Percentiles rank a stretch among this genome's conserved stretches.
Conservation (phyloP, 2,113 vertebrate species). For the Zosterops lateralis region DNA sequence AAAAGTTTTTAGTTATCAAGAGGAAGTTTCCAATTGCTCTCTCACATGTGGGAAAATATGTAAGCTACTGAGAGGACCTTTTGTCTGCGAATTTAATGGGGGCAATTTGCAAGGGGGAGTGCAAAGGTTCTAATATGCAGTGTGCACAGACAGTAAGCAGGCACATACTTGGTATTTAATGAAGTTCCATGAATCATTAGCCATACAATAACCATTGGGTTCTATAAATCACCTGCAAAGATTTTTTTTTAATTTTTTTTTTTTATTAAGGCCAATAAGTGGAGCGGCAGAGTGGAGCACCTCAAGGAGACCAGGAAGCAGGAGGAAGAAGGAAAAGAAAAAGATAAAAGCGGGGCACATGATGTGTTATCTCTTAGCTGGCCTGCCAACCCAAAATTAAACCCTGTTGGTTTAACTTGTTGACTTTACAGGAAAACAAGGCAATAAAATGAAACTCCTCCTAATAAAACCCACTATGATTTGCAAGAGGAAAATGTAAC, state of each 20-base stretch:
- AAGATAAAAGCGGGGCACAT: not conserved
- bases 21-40: constrained; percentile 79
- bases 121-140: constrained; percentile 71
- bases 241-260: not conserved
- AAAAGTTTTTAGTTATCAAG: constrained; percentile 73
- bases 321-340: not conserved
- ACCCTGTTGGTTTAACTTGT: constrained; percentile 63
- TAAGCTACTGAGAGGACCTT: constrained; percentile 76
- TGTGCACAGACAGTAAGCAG: constrained; percentile 69
- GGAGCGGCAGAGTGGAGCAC: constrained; percentile 12
- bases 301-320: not conserved
- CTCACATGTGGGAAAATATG: constrained; percentile 78
- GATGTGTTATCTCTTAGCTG: not conserved
- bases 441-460: constrained; percentile 48
- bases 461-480: constrained; percentile 23
- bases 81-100: constrained; percentile 72
- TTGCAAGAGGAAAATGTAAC: not conserved
- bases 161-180: constrained; percentile 67
- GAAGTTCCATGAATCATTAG: constrained; percentile 69
- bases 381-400: constrained; percentile 47
- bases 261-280: constrained; percentile 5
- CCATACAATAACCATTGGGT: constrained; percentile 44
- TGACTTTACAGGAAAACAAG: constrained; percentile 55
- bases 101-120: constrained; percentile 65
- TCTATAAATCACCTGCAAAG: constrained; percentile 58